Conservation (phyloP, 2,113 vertebrate species). For the Malurus elegans region DNA sequence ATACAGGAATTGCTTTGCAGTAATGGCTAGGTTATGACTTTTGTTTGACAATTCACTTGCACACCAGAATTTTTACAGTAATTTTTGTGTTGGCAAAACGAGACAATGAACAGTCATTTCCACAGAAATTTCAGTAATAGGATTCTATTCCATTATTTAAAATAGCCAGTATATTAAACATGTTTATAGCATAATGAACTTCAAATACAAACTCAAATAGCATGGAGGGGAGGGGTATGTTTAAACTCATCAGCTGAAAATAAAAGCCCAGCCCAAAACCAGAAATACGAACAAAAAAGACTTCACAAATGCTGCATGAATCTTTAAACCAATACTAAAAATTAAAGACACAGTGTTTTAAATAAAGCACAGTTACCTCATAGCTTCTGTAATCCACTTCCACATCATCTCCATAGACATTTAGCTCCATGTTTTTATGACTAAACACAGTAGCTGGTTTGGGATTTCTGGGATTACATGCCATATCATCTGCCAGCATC, state of each 20-base stretch:
- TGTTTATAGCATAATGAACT: not conserved
- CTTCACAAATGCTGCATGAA: not conserved
- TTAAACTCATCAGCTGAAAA: not conserved
- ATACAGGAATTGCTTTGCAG: not conserved
- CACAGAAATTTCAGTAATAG: not conserved
- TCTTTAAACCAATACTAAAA: not conserved
- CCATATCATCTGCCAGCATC: slow-evolving; percentile 99
- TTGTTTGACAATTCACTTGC: not conserved
- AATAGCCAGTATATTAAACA: not conserved
- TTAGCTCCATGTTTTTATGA: slow-evolving; percentile 98
- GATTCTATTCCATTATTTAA: not conserved
- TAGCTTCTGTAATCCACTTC: slow-evolving; percentile 98
- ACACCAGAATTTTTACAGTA: not conserved
- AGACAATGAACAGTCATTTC: not conserved
- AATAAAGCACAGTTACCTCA: slow-evolving; percentile 76
- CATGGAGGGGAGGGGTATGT: rapidly evolving
- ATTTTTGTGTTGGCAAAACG: not conserved
- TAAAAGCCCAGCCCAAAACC: not conserved
- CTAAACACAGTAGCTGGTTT: slow-evolving; percentile 97
- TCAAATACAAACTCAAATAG: not conserved
- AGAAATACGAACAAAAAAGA: not conserved
- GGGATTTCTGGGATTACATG: slow-evolving; percentile 95
- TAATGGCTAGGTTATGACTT: not conserved
- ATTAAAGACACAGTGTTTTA: not conserved
- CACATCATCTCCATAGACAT: slow-evolving; percentile 97